These are phyloP conservation scores for Chrysochloris asiatica DNA, from an alignment of 2,113 vertebrate genomes.

Conservation along the genomic window DNA sequence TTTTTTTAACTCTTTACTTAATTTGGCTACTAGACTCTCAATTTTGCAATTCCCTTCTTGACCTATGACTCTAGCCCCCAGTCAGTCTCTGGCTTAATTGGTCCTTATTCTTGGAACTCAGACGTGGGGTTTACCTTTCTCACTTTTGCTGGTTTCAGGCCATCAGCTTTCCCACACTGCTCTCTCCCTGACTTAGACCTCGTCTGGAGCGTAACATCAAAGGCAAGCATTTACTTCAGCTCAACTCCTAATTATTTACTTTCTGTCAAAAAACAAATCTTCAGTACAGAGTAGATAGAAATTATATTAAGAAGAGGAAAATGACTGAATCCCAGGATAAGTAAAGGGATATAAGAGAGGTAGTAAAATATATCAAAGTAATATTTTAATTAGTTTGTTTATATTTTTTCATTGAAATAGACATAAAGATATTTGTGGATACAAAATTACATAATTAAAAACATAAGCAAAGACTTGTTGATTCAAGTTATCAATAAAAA, in stretches of 20 bases:
- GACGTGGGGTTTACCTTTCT: background rate
- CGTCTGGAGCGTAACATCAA: background rate
- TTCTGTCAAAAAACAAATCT: constrained; percentile 25
- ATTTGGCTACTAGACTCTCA: background rate
- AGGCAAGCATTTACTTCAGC: background rate
- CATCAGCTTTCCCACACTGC: background rate
- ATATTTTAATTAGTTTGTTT: background rate
- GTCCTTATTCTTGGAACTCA: background rate
- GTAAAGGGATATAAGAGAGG: background rate
- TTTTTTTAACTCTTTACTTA: background rate
- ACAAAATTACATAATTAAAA: background rate
- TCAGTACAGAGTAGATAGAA: background rate
- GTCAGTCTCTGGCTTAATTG: constrained; percentile 1
- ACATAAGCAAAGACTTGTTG: background rate
- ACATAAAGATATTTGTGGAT: constrained; percentile 22
- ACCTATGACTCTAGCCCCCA: background rate
- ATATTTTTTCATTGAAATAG: background rate
- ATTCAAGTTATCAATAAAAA: background rate
- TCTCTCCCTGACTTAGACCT: background rate
- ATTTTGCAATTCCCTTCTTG: background rate
- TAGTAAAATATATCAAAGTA: background rate
- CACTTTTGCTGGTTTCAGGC: fast-evolving
- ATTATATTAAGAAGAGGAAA: background rate
- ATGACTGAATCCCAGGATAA: background rate
- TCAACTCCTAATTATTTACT: constrained; percentile 36